Evolutionary conservation across 37 sponge, comb jelly and placozoan genomes (phyloP), one percentile per base, ranked within the genome.

Genomic region (Petrosia ficiformis): DNA sequence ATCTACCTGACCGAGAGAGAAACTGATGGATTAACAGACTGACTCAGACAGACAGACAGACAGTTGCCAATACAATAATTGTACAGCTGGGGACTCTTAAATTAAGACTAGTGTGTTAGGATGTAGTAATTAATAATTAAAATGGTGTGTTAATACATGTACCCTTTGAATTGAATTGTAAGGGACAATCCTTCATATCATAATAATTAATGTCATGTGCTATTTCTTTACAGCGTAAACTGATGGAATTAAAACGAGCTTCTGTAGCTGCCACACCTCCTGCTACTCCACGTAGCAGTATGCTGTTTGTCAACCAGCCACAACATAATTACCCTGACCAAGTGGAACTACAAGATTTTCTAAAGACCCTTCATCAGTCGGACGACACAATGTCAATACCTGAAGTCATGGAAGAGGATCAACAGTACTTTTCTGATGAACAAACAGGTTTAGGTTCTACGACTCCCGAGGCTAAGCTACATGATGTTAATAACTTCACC

Each of bases 221-320:
- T n/a, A n/a, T 36, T 2, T 42, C 40, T 11, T 24, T 78, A 31
- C 38, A 83, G 75, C 60, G 86, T 11, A 73, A 69, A 24, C 80
- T 74, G 42, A 85, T 85, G 86, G 86, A 85, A 59, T 44, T 85
- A 14, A 85, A 85, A 44, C 58, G 86, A 36, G 86, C 86, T 25
- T 85, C 86, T 39, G 66, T 85, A 21, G 71, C 77, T 65, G 57
- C 29, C 54, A 74, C 78, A 3, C 80, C 86, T 6, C 71, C 80
- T 0, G 25, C 57, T 4, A 79, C 80, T 24, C 75, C 86, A 26
- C 59, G 86, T 4, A 73, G 79, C 74, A 78, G 79, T 40, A 33
- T 85, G 25, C 74, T 85, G 52, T 42, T 84, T 56, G 24, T 25
- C 22, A 57, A 39, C 10, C 29, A 71, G 19, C 70, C 39, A 26